Base-by-base conservation (phyloP, 2,888 invertebrate species). In the Busseola fusca region DNA sequence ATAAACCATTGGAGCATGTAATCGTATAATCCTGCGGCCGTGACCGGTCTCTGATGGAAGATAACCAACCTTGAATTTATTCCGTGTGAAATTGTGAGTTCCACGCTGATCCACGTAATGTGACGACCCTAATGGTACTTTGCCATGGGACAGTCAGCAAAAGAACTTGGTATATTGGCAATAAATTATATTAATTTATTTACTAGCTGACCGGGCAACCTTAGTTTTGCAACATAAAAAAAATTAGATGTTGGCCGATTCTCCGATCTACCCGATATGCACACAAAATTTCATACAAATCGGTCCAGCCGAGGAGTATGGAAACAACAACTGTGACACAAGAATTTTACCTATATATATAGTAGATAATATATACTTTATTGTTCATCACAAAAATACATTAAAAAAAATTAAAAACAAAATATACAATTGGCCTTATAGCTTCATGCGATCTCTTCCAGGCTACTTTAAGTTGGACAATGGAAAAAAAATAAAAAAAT, bases 51-150 rank as follows among this genome's bases (percentile, higher is more conserved):
- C 66, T 57, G 69, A 81, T 80, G 59, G 42, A n/a, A 74, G 85
- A 80, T 83, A 82, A 69, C 64, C 34, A 34, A 64, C 71, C 63
- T 67, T 68, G 56, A 66, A 76, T 83, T 76, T 78, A 80, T 68
- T 54, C 30, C 50, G 60, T 59, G 77, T 60, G 56, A 77, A 78
- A 84, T 78, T 74, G 66, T 75, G 70, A 9, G 30, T n/a, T n/a
- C n/a, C n/a, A n/a, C n/a, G n/a, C n/a, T n/a, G n/a, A 60, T 60
- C 10, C 50, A 16, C 50, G 21, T 64, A 76, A 80, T 74, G 68
- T 71, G 68, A 77, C 71, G 64, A n/a, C 45, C 69, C 64, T 80
- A 84, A 82, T 73, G 70, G 64, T 14, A 48, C 58, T 71, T 74
- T 50, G 34, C 21, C 14, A 60, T n/a, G 3, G n/a, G 50, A 74